Evolutionary conservation across 2,888 invertebrate genomes (phyloP), one percentile per base, ranked within the genome.

Genomic region (Junonia oenone): DNA sequence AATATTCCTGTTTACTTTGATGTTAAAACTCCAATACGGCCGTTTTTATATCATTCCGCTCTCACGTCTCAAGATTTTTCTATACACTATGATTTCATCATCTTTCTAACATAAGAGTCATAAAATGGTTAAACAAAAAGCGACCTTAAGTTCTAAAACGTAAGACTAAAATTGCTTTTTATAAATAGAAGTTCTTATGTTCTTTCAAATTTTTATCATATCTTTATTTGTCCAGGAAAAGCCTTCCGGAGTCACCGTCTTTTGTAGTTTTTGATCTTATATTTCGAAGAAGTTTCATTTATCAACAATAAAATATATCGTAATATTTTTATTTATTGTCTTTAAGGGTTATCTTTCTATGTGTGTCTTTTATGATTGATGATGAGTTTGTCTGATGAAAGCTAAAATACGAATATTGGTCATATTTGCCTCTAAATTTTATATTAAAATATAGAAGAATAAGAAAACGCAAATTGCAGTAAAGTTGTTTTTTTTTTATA

Each of bases 1-100:
- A 51, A 56, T 51, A 56, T 51, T 22, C 35, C 37, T 40, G 19
- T 26, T 17, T 27, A 56, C 51, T 56, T 51, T 40, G 55, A 56
- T 26, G 51, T 17, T 46, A 46, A 55, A 22, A 55, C 37, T 51
- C 38, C 46, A 51, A 54, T 40, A 19, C 31, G 27, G 46, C 51
- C 38, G 51, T 40, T 40, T 55, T 40, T 35, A 27, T 55, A 40
- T 40, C 35, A 51, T 51, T 51, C 45, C 46, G 46, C 50, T 22
- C 33, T 13, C 40, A 45, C 37, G 19, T 49, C 19, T 17, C 27
- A 13, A 13, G 37, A 19, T 56, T 51, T 56, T 19, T 40, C 49
- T 40, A 33, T 15, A 45, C 51, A 45, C 17, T 45, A 45, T 35
- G 19, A 26, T 19, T 33, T 26, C n/a, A 15, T 26, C 11, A 17